Base-by-base conservation (phyloP, 2,888 invertebrate genomes). In the Didymodactylos carnosus region DNA sequence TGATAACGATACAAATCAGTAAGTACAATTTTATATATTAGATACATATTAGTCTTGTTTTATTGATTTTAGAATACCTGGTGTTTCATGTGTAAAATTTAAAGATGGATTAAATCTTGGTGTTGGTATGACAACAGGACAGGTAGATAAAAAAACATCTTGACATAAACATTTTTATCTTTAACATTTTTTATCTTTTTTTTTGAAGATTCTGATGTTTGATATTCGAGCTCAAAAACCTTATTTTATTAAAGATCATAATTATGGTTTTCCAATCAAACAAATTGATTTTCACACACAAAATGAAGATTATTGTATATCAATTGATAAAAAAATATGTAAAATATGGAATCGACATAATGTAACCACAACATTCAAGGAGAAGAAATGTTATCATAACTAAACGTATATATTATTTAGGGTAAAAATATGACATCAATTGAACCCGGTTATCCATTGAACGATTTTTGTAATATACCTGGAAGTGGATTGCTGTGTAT, bases 381-480 rank as follows among this genome's bases (percentile, higher is more conserved):
- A 43, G 23, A 73, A 19, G 72, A 71, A 13, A 14, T 19, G 14
- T 16, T 72, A 16, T 19, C 14, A 14, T 29, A 13, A 23, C 39
- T 19, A 8, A 25, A 35, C 35, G 29, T 11, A 39, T 14, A 19
- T 19, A 76, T 19, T 71, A 78, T 76, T 3, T 77, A 82, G 80
- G 97, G 95, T 25, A 91, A 93, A 85, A 88, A 94, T 78, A 92
- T 89, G 79, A 93, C 95, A 16, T 91, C 93, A 70, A 91, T 98
- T 78, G 94, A 97, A 73, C 86, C 89, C 5, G 82, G 80, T 29
- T 79, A 81, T 19, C 81, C 82, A 49, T 89, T 94, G 78, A 98
- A 97, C 85, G 91, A 94, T 82, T 86, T 98, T 70, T 92, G 92
- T 83, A 86, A 91, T n/a, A 88, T 93, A 77, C 91, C 92, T 29